Evolutionary conservation across 2,797 vertebrate species (phyloP), one percentile per base, ranked within the genome.

Genomic region (Eremophila alpestris): DNA sequence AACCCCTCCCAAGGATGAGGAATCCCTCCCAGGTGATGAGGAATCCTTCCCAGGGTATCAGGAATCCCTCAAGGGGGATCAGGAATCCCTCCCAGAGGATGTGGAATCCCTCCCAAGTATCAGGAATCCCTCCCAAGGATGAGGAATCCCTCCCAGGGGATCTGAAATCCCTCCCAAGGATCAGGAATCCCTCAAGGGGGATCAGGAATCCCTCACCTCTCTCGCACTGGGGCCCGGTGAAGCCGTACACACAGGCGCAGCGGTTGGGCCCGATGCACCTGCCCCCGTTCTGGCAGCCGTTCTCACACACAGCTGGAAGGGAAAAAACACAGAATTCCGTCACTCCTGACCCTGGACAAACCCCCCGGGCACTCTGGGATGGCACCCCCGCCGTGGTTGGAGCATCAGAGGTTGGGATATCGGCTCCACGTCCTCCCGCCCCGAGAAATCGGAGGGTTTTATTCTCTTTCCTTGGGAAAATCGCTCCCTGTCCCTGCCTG

Each of bases 161-260:
- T 38, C 36, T 38, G n/a, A 11, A 38, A 38, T 38, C 38, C 38
- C 11, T 38, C 38, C 38, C 38, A 38, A 38, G 11, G 38, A 38
- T 38, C 38, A 38, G 38, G 38, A 38, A 38, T 38, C 38, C 38
- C 38, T 12, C 38, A 38, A 38, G 38, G 36, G 36, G 36, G 38
- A 38, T 38, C 38, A 38, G 38, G 38, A 38, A 38, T 38, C 38
- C 38, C 63, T 70, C 2, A 99, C 99, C 99, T 99, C 99, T 98
- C 97, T 99, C 99, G 45, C 99, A 99, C 97, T 99, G 99, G 29
- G 99, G 99, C 32, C 99, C 99, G 3, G 99, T 99, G 98, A 99
- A 99, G 89, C 99, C 99, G 5, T 99, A 99, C 92, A 99, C 98
- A 12, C 99, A 99, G 5, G 99, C 99, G 71, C 99, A 99, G 95